Base-by-base conservation (phyloP, 2,797 vertebrate genomes). In the Malurus splendens region DNA sequence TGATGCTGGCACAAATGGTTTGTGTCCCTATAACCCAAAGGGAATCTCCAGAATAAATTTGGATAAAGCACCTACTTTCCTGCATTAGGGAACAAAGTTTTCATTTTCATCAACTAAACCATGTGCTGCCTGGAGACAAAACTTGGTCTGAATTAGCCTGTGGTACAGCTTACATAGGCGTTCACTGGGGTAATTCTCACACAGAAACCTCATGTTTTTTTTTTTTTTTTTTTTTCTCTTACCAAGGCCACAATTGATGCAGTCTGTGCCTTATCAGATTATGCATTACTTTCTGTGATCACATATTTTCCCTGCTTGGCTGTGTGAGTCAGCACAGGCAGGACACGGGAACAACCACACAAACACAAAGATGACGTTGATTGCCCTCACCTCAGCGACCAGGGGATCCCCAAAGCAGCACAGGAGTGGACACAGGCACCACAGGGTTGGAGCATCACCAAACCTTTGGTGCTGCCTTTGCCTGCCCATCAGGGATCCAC, bases 381-480 rank as follows among this genome's bases (percentile, higher is more conserved):
- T 54, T 79, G 73, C 68, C 7, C 6, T 73, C 65, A 48, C 38
- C 41, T 87, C 18, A 7, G 47, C 1, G 1, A 10, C 5, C 0
- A 0, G 22, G 47, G 45, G 15, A 67, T 44, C 24, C 30, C 41
- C 2, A 1, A 39, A 64, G 73, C 41, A 67, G 64, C 67, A 42
- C 4, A 36, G 36, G 36, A 36, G 36, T 36, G 36, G 36, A 61
- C 3, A 5, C 15, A 42, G 48, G 67, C 62, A 66, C 15, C 6
- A 7, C 0, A 1, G 71, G 36, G 36, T 12, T 6, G n/a, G 25
- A 70, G 44, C 30, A 70, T 70, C 10, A 2, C 20, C 2, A 1
- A 36, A 39, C 28, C 78, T 36, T 36, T 36, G 33, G 33, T 72
- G 22, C 52, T n/a, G 44, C 2, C 66, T 60, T 14, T 6, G 3